phyloP scores from a whole-genome alignment of 2,113 vertebrate genomes.

The Centropus bengalensis region DNA sequence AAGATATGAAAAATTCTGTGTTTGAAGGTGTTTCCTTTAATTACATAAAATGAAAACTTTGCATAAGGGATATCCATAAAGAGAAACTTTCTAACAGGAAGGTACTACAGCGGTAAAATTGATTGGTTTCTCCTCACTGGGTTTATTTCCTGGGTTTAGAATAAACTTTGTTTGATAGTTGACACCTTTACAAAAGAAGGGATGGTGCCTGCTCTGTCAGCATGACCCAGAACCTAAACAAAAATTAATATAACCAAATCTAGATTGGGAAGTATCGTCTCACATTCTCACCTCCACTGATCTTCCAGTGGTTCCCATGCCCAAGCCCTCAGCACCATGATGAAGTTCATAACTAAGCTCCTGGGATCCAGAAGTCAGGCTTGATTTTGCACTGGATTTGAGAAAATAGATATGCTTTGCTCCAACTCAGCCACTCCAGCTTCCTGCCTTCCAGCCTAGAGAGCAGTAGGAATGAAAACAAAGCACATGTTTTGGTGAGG shows the following conservation, averaged over 20 bases:
- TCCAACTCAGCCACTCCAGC: background rate
- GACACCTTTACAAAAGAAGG: background rate
- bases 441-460: background rate
- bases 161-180: background rate
- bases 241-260: accelerated
- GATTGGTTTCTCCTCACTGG: background rate
- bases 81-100: background rate
- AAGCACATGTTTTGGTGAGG: background rate
- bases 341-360: background rate
- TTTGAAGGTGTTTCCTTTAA: background rate
- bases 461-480: background rate
- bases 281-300: background rate
- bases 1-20: accelerated
- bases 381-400: background rate
- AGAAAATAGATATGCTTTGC: background rate
- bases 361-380: background rate
- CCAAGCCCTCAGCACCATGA: background rate
- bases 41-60: background rate
- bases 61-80: too few species aligned
- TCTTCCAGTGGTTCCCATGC: background rate
- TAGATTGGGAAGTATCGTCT: background rate
- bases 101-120: background rate
- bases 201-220: background rate
- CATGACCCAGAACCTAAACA: background rate
- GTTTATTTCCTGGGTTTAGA: background rate